phyloP scores from a whole-genome alignment of 2,113 vertebrate genomes.

The Tringa solitaria region DNA sequence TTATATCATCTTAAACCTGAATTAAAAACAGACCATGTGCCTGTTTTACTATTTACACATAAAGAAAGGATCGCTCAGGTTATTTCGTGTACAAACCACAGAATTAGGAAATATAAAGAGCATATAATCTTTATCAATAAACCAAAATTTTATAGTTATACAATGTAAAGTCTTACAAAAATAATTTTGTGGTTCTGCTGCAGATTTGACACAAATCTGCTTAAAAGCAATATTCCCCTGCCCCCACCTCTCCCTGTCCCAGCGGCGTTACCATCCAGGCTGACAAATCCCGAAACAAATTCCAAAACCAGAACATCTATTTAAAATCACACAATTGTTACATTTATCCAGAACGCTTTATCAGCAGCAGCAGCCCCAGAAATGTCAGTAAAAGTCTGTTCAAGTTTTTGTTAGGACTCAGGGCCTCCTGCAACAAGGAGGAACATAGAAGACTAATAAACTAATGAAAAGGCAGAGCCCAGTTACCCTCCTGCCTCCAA shows the following conservation, averaged over 20 bases:
- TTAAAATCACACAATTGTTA: not conserved
- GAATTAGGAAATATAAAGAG: not conserved
- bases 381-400: not conserved
- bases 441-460: not conserved
- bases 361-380: not conserved
- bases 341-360: not conserved
- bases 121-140: not conserved
- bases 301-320: not conserved
- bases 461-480: not conserved
- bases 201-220: conserved; percentile 48
- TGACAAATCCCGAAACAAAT: not conserved
- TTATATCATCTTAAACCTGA: not conserved
- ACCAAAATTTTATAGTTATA: not conserved
- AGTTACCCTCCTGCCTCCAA: not conserved
- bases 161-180: conserved; percentile 21
- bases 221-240: not conserved
- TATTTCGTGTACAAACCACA: not conserved
- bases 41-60: not conserved
- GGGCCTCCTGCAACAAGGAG: not conserved
- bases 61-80: not conserved
- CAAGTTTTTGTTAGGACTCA: not conserved
- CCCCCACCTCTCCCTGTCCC: not conserved
- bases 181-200: conserved; percentile 4
- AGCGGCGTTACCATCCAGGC: not conserved
- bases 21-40: not conserved